These are phyloP conservation scores for Apis dorsata DNA, from an alignment of 1,140 invertebrate genomes.

Conservation along the genomic window DNA sequence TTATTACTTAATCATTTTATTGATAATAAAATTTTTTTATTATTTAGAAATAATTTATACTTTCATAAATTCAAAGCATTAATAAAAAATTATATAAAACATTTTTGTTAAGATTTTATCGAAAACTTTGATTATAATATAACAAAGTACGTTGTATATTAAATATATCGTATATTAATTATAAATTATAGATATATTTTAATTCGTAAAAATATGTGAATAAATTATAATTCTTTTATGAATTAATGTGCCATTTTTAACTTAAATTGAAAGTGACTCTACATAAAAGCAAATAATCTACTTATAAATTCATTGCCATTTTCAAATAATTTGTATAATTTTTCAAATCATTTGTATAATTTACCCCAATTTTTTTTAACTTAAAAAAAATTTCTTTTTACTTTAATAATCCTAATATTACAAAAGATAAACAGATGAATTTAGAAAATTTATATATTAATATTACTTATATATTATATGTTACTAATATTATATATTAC, in stretches of 20 bases:
- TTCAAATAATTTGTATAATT: slow-evolving; percentile 50
- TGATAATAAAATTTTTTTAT: background rate
- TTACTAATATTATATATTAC: too few species aligned
- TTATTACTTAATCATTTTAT: background rate
- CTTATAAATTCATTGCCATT: slow-evolving; percentile 68
- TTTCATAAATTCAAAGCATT: background rate
- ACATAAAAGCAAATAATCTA: slow-evolving; percentile 66
- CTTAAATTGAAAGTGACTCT: slow-evolving; percentile 68
- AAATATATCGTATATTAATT: too few species aligned
- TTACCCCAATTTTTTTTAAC: background rate
- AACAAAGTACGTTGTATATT: background rate
- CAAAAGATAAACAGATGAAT: too few species aligned
- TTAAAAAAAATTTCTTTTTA: too few species aligned
- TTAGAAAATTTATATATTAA: too few species aligned
- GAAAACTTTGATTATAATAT: background rate
- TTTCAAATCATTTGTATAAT: slow-evolving; percentile 15
- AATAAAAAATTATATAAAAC: background rate
- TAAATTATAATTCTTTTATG: slow-evolving; percentile 40
- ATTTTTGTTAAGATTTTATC: slow-evolving; percentile 1
- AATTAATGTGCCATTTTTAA: slow-evolving; percentile 57
- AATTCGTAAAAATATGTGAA: slow-evolving; percentile 20
- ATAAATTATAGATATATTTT: slow-evolving; percentile 10
- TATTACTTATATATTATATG: too few species aligned
- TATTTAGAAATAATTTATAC: background rate
- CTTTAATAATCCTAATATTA: too few species aligned